Base-by-base conservation (phyloP, 2,888 invertebrate species). In the Bellardia bayeri region DNA sequence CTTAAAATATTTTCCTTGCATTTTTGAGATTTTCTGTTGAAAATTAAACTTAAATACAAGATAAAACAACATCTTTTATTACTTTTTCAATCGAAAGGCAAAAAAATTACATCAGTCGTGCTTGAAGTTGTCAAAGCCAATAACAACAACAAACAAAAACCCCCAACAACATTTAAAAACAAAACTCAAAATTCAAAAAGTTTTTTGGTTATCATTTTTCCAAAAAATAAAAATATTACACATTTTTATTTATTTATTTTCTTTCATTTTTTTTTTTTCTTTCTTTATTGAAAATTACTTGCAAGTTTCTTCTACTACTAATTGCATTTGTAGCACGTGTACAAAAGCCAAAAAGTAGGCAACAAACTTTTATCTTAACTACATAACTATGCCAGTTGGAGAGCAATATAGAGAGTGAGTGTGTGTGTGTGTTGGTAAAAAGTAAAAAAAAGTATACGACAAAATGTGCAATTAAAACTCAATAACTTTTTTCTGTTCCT, bases 311-410 rank as follows among this genome's bases (percentile, higher is more conserved):
- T 75, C 85, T 87, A 61, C 82, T 79, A 82, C 85, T 87, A 87
- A 87, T 87, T 87, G 87, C 87, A 87, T 87, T 87, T 85, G 85
- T 23, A 87, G 87, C 87, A 87, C 87, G 87, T 87, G 87, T 85
- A 87, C 85, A 79, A 87, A 87, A 87, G 85, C 85, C 85, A 87
- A 82, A 87, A 85, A 85, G 85, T 87, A 87, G 87, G 87, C 82
- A 87, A 85, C 87, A 85, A 87, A 87, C 82, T 87, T 87, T 82
- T 49, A 69, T 23, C 37, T 87, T 85, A 87, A 87, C 82, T 85
- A 71, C 58, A 82, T 76, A 84, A 84, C 84, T 51, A 33, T 71
- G 61, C 30, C 56, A 7, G 33, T 33, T 56, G 49, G 56, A 40
- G 37, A 54, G 51, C 42, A 40, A 51, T 13, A 74, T 30, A 33